Evolutionary conservation across 2,113 vertebrate species (phyloP).

Genomic region (Morone chrysops): DNA sequence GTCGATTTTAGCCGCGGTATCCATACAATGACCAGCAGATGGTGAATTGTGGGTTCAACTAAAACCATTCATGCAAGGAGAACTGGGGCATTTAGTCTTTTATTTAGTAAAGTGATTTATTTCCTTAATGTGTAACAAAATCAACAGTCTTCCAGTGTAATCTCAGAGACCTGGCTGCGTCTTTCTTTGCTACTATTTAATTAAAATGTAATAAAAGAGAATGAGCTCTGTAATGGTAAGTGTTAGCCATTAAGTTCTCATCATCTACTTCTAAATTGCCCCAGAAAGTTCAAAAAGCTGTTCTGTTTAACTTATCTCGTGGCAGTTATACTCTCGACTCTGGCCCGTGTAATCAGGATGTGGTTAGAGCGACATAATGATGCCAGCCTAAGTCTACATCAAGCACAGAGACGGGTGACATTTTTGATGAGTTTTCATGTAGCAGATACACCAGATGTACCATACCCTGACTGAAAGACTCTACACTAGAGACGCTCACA

Average conservation of each 20-base stretch:
- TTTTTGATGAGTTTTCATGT: slow-evolving; percentile 27
- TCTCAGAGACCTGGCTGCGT: neutral
- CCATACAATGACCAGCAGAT: too few species aligned
- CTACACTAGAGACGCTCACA: neutral
- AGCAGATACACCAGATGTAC: slow-evolving; percentile 7
- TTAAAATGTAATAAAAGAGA: slow-evolving; percentile 21
- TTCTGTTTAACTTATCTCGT: slow-evolving; percentile 48
- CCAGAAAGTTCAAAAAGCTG: slow-evolving; percentile 8
- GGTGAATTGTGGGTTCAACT: neutral
- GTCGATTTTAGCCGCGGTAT: neutral
- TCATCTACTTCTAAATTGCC: slow-evolving; percentile 25
- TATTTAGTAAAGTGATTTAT: neutral
- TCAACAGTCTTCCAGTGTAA: slow-evolving; percentile 3
- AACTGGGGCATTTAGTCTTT: neutral
- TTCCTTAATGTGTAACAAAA: slow-evolving; percentile 10
- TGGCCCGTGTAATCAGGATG: slow-evolving; percentile 58
- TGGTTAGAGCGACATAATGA: slow-evolving; percentile 48
- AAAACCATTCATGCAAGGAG: slow-evolving; percentile 3
- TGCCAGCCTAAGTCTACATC: slow-evolving; percentile 13
- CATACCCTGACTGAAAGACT: neutral
- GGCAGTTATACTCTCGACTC: slow-evolving; percentile 30
- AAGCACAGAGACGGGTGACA: slow-evolving; percentile 13
- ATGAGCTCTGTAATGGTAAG: slow-evolving; percentile 11
- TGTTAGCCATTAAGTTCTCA: slow-evolving; percentile 28
- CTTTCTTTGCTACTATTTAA: slow-evolving; percentile 18